These are phyloP conservation scores for Aethina tumida DNA, from an alignment of 1,140 invertebrate genomes.

Conservation along the genomic window DNA sequence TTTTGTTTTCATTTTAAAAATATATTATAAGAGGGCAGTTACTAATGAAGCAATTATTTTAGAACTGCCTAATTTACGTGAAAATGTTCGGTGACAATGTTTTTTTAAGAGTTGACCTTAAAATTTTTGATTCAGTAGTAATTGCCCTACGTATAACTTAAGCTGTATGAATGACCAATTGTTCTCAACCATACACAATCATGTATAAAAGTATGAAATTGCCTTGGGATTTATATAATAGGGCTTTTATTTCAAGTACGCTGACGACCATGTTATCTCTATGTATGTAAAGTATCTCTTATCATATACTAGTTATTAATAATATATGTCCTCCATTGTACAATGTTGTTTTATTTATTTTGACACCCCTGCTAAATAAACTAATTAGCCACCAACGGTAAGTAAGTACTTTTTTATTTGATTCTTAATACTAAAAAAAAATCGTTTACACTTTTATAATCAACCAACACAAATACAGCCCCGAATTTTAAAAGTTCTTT, in stretches of 20 bases:
- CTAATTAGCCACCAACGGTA: too few relatives aligned
- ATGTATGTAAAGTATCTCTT: constrained; percentile 30
- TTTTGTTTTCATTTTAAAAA: background rate
- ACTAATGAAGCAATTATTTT: too few relatives aligned
- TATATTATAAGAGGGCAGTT: too few relatives aligned
- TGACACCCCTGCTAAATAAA: background rate
- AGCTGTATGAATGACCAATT: constrained; percentile 22
- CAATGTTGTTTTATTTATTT: constrained; percentile 13
- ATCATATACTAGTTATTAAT: constrained; percentile 31
- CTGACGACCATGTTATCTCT: constrained; percentile 31
- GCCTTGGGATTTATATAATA: constrained; percentile 23
- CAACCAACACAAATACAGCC: too few relatives aligned
- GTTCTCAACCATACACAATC: constrained; percentile 20
- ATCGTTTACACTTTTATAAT: too few relatives aligned
- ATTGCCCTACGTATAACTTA: constrained; percentile 1
- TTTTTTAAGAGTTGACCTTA: too few relatives aligned
- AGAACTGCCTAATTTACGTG: too few relatives aligned
- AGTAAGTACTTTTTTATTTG: too few relatives aligned
- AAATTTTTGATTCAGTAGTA: too few relatives aligned
- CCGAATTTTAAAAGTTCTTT: too few relatives aligned
- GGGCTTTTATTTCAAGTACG: constrained; percentile 24
- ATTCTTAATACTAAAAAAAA: too few relatives aligned
- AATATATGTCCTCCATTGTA: constrained; percentile 36
- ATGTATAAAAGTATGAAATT: constrained; percentile 19
- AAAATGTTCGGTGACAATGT: too few relatives aligned